A percentile compares a stretch with the other conserved stretches of the same genome.
These are phyloP conservation scores for Platycercus adscitus DNA, from an alignment of 2,113 vertebrate genomes.

Conservation along the genomic window DNA sequence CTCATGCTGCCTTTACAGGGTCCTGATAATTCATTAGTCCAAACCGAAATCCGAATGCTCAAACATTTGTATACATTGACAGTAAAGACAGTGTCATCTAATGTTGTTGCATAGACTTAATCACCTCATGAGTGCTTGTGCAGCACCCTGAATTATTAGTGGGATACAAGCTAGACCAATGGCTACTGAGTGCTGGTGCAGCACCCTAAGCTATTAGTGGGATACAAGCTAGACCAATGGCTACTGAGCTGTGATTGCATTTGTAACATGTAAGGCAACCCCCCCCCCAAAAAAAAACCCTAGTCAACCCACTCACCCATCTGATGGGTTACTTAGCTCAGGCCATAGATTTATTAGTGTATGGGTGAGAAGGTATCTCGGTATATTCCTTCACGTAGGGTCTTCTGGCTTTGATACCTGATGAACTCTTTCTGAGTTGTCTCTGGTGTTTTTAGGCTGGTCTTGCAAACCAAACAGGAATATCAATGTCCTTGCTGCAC, in stretches of 20 bases:
- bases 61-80: not conserved
- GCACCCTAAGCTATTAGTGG: not conserved
- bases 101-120: not conserved
- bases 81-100: not conserved
- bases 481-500: not conserved
- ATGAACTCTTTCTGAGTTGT: not conserved
- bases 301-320: not conserved
- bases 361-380: not conserved
- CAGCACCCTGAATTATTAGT: not conserved
- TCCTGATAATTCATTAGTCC: not conserved
- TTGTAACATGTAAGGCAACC: rapidly evolving
- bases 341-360: not conserved
- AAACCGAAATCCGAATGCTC: not conserved
- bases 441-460: not conserved
- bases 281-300: too few relatives aligned
- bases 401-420: not conserved
- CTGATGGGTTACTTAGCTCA: not conserved
- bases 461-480: not conserved
- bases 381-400: not conserved
- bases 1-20: not conserved
- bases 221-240: not conserved
- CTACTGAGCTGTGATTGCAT: not conserved
- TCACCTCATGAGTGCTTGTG: not conserved
- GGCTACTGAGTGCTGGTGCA: not conserved
- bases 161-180: not conserved